These are phyloP conservation scores for Glaucomys volans DNA, from an alignment of 2,113 vertebrate genomes.

Conservation along the genomic window DNA sequence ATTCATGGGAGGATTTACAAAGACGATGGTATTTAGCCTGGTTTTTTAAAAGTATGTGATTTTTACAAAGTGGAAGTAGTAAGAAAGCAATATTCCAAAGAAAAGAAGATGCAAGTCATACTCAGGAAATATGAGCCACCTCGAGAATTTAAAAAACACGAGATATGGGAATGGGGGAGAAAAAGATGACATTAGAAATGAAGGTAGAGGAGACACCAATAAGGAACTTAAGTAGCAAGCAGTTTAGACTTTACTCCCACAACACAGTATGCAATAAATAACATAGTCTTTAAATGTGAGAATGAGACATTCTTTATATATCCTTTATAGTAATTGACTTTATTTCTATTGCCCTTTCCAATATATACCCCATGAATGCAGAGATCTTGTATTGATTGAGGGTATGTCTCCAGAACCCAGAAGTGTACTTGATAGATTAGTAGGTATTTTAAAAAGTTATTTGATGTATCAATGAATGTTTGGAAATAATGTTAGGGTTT, in stretches of 20 bases:
- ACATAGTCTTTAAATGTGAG: background rate
- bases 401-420: background rate
- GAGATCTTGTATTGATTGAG: background rate
- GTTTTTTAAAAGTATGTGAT: background rate
- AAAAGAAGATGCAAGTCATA: background rate
- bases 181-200: background rate
- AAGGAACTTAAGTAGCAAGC: background rate
- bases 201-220: background rate
- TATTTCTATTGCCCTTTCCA: background rate
- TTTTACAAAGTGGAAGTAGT: background rate
- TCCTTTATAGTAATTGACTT: background rate
- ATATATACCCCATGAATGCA: background rate
- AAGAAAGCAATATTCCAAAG: background rate
- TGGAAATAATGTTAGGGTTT: background rate
- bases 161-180: fast-evolving
- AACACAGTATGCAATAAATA: background rate
- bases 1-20: background rate
- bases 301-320: background rate
- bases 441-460: background rate
- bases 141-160: background rate
- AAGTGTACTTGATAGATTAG: background rate
- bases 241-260: background rate
- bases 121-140: background rate
- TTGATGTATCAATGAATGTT: background rate
- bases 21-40: background rate